A percentile compares a stretch with the other conserved stretches of the same genome.
phyloP scores from a whole-genome alignment of 2,113 vertebrate genomes.

The Periophthalmus modestus region DNA sequence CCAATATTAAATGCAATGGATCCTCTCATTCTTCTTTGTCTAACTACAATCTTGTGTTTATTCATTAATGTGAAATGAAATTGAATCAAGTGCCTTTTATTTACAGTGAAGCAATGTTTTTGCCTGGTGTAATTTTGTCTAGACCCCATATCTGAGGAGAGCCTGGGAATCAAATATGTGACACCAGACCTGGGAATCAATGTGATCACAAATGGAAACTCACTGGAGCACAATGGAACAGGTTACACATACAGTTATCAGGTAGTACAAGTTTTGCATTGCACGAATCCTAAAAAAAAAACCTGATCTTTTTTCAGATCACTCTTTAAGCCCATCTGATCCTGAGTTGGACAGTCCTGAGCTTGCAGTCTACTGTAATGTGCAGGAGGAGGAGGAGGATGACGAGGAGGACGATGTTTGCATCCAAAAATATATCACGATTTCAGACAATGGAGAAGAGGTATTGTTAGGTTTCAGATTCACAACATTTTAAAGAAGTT shows the following conservation, averaged over 20 bases:
- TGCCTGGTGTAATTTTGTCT: slow-evolving; percentile 10
- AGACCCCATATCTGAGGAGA: slow-evolving; percentile 42
- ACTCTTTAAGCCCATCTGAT: slow-evolving; percentile 62
- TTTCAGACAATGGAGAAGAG: slow-evolving; percentile 74
- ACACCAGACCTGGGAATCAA: slow-evolving; percentile 46
- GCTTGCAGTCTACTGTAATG: slow-evolving; percentile 43
- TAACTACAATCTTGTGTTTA: too few relatives aligned
- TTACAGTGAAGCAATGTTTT: background rate
- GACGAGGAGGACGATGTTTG: slow-evolving; percentile 44
- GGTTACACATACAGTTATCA: slow-evolving; percentile 40
- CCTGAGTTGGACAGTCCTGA: slow-evolving; percentile 66
- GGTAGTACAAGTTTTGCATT: background rate
- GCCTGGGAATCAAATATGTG: slow-evolving; percentile 48
- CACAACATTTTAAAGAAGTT: background rate
- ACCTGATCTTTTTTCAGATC: slow-evolving; percentile 30
- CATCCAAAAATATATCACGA: slow-evolving; percentile 40
- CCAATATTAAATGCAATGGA: too few relatives aligned
- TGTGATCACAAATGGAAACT: slow-evolving; percentile 53
- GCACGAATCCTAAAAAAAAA: background rate
- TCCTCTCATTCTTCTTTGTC: too few relatives aligned
- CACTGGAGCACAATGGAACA: slow-evolving; percentile 56
- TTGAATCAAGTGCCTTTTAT: background rate
- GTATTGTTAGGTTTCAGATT: slow-evolving; percentile 27
- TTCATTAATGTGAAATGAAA: too few relatives aligned
- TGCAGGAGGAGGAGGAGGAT: slow-evolving; percentile 46